These are phyloP conservation scores for Fukomys damarensis DNA, from an alignment of 2,113 vertebrate species.

Conservation along the genomic window DNA sequence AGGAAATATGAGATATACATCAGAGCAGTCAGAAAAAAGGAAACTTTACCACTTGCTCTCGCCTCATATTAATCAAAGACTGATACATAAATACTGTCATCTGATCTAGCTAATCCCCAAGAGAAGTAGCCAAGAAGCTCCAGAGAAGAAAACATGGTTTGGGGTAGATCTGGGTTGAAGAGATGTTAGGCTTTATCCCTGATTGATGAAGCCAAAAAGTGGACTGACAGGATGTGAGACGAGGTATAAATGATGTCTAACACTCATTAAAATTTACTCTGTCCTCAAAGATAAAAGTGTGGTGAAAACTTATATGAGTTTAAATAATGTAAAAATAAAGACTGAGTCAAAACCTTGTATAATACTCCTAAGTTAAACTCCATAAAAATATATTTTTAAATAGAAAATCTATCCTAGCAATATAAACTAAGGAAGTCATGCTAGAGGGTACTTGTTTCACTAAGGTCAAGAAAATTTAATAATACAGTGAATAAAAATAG, in stretches of 20 bases:
- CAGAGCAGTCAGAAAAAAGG: not conserved
- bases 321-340: conserved; percentile 44
- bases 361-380: not conserved
- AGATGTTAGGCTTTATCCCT: not conserved
- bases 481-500: conserved; percentile 6
- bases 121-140: not conserved
- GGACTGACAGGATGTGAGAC: not conserved
- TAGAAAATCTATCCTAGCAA: not conserved
- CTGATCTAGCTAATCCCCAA: not conserved
- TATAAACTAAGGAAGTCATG: conserved; percentile 35
- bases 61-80: not conserved
- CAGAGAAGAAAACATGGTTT: not conserved
- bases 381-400: conserved; percentile 12
- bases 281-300: not conserved
- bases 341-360: not conserved
- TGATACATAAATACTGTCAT: not conserved
- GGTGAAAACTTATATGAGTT: not conserved
- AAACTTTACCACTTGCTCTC: not conserved
- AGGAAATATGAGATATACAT: not conserved
- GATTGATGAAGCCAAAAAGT: not conserved
- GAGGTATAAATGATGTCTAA: not conserved
- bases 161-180: not conserved
- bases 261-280: not conserved
- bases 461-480: conserved; percentile 46
- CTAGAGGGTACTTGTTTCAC: not conserved